Percentiles rank a stretch among this genome's conserved stretches.
These are phyloP conservation scores for Hybognathus amarus DNA, from an alignment of 2,797 vertebrate species.

Conservation along the genomic window DNA sequence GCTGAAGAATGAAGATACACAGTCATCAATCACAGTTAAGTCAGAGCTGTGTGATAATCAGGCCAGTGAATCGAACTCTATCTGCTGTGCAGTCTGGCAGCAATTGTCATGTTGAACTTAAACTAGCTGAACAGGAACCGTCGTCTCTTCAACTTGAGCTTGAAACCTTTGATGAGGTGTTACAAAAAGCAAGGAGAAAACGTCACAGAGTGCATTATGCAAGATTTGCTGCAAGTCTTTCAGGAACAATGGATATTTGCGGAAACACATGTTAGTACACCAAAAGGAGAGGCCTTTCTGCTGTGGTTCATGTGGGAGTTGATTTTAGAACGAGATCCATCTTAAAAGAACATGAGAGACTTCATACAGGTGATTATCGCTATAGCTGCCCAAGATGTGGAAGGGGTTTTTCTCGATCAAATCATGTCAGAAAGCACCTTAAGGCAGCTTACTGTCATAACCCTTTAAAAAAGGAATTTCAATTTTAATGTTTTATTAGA, in stretches of 20 bases:
- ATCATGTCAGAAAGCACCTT: slow-evolving; percentile 49
- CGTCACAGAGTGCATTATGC: not conserved
- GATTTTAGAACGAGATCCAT: slow-evolving; percentile 48
- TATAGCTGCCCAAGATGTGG: slow-evolving; percentile 49
- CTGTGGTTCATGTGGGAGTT: slow-evolving; percentile 21
- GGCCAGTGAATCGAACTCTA: not conserved
- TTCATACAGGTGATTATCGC: slow-evolving; percentile 52
- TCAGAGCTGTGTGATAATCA: slow-evolving; percentile 1
- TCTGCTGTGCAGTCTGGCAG: not conserved
- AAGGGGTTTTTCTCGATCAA: slow-evolving; percentile 48
- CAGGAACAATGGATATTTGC: slow-evolving; percentile 40
- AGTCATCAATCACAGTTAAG: slow-evolving; percentile 4
- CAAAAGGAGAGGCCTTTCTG: slow-evolving; percentile 42
- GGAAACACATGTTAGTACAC: slow-evolving; percentile 48
- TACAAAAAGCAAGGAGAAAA: not conserved
- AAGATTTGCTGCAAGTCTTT: slow-evolving; percentile 47
- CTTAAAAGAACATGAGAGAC: slow-evolving; percentile 53
- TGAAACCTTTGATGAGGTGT: not conserved
- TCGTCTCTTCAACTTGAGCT: not conserved
- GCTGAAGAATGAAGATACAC: not conserved
- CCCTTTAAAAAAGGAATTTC: not conserved
- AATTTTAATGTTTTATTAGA: not conserved
- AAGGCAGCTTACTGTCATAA: not conserved
- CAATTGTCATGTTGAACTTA: not conserved
- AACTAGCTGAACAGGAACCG: not conserved